Conservation (phyloP, 2,797 vertebrate species). For the Acrocephalus scirpaceus region DNA sequence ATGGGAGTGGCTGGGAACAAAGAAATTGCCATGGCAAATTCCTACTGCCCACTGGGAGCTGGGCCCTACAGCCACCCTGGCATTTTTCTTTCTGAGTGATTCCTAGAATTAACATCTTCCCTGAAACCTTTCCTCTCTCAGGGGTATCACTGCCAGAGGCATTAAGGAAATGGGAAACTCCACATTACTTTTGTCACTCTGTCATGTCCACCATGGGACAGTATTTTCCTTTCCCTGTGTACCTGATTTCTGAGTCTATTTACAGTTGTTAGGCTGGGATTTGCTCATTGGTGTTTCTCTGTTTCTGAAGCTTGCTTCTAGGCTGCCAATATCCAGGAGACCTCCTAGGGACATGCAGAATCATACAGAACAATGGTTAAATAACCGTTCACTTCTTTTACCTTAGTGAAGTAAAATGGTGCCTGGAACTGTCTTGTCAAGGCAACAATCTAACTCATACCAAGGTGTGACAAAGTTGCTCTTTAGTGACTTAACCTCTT, state of each 20-base stretch:
- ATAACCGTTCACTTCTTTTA: neutral
- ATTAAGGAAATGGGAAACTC: neutral
- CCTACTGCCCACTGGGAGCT: neutral
- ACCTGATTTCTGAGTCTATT: neutral
- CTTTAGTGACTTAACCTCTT: neutral
- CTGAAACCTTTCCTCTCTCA: neutral
- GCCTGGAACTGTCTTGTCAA: neutral
- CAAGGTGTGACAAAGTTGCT: neutral
- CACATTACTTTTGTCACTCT: neutral
- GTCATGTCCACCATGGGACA: neutral
- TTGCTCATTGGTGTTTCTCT: neutral
- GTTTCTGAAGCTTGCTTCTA: neutral
- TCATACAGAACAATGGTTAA: neutral
- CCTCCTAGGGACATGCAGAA: neutral
- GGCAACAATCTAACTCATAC: neutral
- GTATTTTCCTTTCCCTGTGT: neutral
- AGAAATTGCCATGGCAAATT: neutral
- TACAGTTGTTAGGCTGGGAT: neutral
- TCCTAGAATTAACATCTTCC: neutral
- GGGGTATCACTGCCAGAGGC: fast-evolving
- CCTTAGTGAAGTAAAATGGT: neutral
- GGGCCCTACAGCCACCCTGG: neutral
- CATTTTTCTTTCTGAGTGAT: neutral
- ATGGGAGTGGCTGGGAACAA: neutral
- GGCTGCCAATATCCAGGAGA: neutral